Conservation (phyloP, 2,888 invertebrate genomes). For the Yponomeuta plumbellus region DNA sequence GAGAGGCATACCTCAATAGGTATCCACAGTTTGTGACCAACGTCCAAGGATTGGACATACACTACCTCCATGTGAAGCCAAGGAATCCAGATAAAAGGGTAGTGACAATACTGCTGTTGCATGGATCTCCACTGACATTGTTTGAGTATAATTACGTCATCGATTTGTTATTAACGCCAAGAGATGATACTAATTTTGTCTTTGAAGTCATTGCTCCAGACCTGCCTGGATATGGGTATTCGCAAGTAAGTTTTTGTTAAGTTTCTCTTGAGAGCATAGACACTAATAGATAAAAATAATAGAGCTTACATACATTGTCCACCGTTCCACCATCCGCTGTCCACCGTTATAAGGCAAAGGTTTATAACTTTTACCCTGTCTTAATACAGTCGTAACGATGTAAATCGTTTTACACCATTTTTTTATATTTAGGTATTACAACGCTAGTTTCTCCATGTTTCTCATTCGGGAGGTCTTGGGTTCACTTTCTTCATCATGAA, state of each 20-base stretch:
- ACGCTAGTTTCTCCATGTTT: too few species aligned
- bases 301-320: too few species aligned
- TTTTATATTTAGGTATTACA: too few species aligned
- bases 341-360: too few species aligned
- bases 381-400: too few species aligned
- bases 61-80: conserved; percentile 84
- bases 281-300: too few species aligned
- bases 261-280: not conserved
- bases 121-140: conserved; percentile 62
- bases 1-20: conserved; percentile 83
- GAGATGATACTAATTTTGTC: conserved; percentile 53
- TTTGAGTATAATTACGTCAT: conserved; percentile 8
- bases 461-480: too few species aligned
- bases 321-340: too few species aligned
- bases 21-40: conserved; percentile 85
- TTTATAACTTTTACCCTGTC: too few species aligned
- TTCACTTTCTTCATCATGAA: too few species aligned
- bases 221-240: conserved; percentile 33
- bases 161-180: not conserved
- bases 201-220: conserved; percentile 68
- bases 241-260: conserved; percentile 16
- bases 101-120: conserved; percentile 16
- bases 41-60: conserved; percentile 84
- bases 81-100: not conserved
- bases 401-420: too few species aligned